Evolutionary conservation across 92 coral and sea anemone species (phyloP).

Genomic region (Siderastrea radians): DNA sequence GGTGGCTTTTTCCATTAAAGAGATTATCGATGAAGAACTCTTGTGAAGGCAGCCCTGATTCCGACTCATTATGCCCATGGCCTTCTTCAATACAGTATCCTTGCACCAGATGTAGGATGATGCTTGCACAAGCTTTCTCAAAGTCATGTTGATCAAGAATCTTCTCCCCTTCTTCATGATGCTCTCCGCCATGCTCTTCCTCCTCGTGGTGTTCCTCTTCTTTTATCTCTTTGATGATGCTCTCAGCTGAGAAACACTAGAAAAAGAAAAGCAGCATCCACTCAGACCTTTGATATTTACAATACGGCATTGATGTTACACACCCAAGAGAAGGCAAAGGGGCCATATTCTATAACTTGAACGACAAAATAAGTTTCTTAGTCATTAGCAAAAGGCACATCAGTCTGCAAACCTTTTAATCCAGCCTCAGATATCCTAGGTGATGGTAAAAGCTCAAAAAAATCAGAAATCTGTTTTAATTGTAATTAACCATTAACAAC

Average conservation of each 20-base stretch:
- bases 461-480: too few species aligned
- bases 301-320: too few species aligned
- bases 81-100: constrained; percentile 82
- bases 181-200: constrained; percentile 18
- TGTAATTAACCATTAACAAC: too few species aligned
- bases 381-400: too few species aligned
- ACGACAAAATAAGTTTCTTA: too few species aligned
- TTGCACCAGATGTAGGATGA: constrained; percentile 74
- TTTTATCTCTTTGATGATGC: constrained; percentile 39
- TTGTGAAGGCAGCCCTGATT: constrained; percentile 65
- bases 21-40: constrained; percentile 75
- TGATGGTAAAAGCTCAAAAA: too few species aligned
- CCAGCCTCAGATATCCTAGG: too few species aligned
- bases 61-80: constrained; percentile 47
- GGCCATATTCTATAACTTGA: too few species aligned
- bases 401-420: too few species aligned
- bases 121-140: constrained; percentile 82
- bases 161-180: constrained; percentile 37
- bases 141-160: constrained; percentile 78
- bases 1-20: constrained; percentile 44
- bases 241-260: background rate
- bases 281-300: too few species aligned
- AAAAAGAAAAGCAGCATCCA: too few species aligned
- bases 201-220: constrained; percentile 13
- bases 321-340: too few species aligned